Conservation (phyloP, 2,888 invertebrate species). For the Papilio protenor region DNA sequence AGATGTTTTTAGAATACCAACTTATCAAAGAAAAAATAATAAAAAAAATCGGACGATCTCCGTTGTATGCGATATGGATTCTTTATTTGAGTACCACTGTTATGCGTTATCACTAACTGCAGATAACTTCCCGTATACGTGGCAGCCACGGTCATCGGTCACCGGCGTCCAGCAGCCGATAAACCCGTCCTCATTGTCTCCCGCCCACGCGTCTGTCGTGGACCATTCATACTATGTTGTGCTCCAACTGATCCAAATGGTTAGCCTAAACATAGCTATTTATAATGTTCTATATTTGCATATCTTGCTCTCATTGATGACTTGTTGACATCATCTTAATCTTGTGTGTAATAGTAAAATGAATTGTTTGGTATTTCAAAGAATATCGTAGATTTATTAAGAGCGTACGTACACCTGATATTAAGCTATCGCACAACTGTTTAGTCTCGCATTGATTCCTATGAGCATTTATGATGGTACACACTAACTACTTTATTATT, state of each 20-base stretch:
- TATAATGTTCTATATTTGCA: slow-evolving; percentile 23
- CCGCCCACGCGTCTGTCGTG: slow-evolving; percentile 47
- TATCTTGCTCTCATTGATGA: neutral
- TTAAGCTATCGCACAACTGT: too few species aligned
- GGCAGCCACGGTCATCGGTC: slow-evolving; percentile 67
- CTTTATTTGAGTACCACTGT: neutral
- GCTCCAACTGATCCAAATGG: slow-evolving; percentile 10
- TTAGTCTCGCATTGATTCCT: too few species aligned
- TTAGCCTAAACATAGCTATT: slow-evolving; percentile 12
- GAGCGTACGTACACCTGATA: neutral
- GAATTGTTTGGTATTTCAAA: neutral
- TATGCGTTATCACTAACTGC: slow-evolving; percentile 38
- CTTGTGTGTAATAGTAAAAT: neutral
- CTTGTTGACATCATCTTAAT: neutral
- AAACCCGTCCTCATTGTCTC: slow-evolving; percentile 56
- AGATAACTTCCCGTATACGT: slow-evolving; percentile 62
- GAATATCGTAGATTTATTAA: neutral
- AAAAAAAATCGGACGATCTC: neutral
- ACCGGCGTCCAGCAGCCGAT: slow-evolving; percentile 54
- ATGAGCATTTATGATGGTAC: too few species aligned
- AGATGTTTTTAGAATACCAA: too few species aligned
- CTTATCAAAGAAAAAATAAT: neutral
- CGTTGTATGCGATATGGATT: neutral
- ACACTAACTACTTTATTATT: too few species aligned
- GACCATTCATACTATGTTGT: slow-evolving; percentile 33